A percentile compares a stretch with the other conserved stretches of the same genome.
These are phyloP conservation scores for Diarsia rubi DNA, from an alignment of 2,888 invertebrate genomes.

Conservation along the genomic window DNA sequence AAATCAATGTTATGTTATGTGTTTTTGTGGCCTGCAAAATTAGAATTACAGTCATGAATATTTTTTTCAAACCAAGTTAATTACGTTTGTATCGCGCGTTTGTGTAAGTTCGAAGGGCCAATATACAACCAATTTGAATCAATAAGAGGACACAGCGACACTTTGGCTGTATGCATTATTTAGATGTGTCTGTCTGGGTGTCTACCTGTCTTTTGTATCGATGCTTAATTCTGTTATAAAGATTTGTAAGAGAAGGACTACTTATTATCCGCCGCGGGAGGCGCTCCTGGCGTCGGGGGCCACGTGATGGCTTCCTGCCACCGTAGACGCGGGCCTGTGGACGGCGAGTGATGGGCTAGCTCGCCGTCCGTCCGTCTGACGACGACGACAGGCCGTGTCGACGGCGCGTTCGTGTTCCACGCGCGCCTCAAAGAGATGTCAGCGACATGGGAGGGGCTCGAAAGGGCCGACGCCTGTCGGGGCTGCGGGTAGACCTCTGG, in stretches of 20 bases:
- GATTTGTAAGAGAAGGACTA: not conserved
- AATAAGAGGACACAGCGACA: slow-evolving; percentile 71
- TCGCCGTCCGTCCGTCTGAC: too few species aligned
- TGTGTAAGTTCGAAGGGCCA: slow-evolving; percentile 8
- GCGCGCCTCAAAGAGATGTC: too few species aligned
- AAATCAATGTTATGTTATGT: accelerated
- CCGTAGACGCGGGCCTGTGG: too few species aligned
- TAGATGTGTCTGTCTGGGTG: slow-evolving; percentile 69
- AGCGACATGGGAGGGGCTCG: too few species aligned
- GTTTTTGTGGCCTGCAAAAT: not conserved
- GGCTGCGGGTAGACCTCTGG: too few species aligned
- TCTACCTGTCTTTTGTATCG: slow-evolving; percentile 34
- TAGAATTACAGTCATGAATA: not conserved
- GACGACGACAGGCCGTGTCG: too few species aligned
- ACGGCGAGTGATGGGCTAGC: too few species aligned
- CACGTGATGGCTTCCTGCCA: too few species aligned
- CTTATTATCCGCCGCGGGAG: too few species aligned
- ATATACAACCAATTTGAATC: slow-evolving; percentile 68
- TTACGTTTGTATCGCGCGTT: not conserved
- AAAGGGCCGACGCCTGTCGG: too few species aligned
- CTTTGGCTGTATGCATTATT: slow-evolving; percentile 76
- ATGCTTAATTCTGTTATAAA: not conserved
- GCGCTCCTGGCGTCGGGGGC: too few species aligned
- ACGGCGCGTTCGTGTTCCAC: too few species aligned
- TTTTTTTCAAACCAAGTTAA: not conserved